A percentile compares a stretch with the other conserved stretches of the same genome.
Conservation (phyloP, 2,888 invertebrate genomes). For the Blera fallax region DNA sequence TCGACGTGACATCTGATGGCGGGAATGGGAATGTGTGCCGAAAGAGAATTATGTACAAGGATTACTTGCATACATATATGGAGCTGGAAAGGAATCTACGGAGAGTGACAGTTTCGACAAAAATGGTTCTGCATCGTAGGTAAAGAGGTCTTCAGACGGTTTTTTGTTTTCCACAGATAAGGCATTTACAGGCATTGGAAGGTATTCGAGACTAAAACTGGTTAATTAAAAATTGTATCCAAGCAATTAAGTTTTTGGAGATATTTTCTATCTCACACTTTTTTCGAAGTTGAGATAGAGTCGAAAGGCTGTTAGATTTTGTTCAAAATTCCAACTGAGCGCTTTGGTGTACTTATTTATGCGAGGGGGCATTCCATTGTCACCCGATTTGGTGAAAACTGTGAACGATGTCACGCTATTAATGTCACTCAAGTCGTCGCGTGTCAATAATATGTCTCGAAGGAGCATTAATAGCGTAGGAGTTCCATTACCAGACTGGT, state of each 20-base stretch:
- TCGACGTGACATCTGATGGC: conserved; percentile 12
- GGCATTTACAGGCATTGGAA: too few relatives aligned
- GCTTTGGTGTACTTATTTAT: too few relatives aligned
- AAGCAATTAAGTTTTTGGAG: background rate
- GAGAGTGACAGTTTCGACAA: background rate
- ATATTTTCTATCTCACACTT: too few relatives aligned
- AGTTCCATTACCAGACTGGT: too few relatives aligned
- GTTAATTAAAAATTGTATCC: background rate
- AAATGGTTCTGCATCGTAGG: background rate
- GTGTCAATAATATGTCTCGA: background rate
- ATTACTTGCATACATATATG: conserved; percentile 23
- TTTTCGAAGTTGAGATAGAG: too few relatives aligned
- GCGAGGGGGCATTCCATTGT: too few relatives aligned
- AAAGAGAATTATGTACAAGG: conserved; percentile 12
- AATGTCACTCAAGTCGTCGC: conserved; percentile 1
- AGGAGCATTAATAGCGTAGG: background rate
- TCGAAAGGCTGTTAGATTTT: background rate
- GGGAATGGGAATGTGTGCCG: conserved; percentile 16
- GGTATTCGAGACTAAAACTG: background rate
- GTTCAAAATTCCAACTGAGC: background rate
- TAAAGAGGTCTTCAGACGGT: background rate
- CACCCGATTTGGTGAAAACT: background rate
- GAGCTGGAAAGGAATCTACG: background rate
- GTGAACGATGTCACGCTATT: background rate
- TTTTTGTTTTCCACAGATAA: background rate